Evolutionary conservation across 2,888 invertebrate species (phyloP), one percentile per base, ranked within the genome.

Genomic region (Ophioninae sp.): DNA sequence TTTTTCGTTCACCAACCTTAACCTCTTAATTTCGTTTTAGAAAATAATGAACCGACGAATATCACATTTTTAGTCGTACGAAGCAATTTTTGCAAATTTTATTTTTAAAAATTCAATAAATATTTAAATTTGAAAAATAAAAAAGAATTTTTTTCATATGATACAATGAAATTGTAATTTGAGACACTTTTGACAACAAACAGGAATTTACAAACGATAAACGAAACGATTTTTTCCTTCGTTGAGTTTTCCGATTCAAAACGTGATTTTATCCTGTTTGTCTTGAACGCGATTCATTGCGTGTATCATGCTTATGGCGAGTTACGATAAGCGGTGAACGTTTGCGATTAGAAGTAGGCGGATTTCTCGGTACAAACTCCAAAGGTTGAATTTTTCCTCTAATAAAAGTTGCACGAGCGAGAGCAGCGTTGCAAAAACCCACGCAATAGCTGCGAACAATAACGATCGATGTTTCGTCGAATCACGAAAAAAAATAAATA

Each of bases 261-360:
- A 17, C 39, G 39, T 61, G 56, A 23, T 21, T 37, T 17, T 69
- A 81, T 84, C 75, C 70, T 50, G 17, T 50, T 13, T 50, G 50
- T 50, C 50, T 10, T 50, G 50, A 17, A 17, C 50, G 13, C 50
- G 68, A n/a, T 69, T n/a, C 5, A 61, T 21, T 77, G 64, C 10
- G 64, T 77, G 23, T 70, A 61, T 76, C 79, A 23, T 56, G 10
- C 39, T 57, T 7, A 21, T 21, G 21, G 20, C 59, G 59, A 20
- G 65, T 41, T 13, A 8, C 59, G 83, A 81, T 81, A 84, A 81
- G 81, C 74, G 67, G 61, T 30, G 78, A 84, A 74, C 78, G 83
- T 78, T 74, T 79, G 70, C 74, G 83, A 84, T 84, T 84, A 78
- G 74, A 78, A 56, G 74, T 75, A 67, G 81, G 81, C 83, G 81